Evolutionary conservation across 2,888 invertebrate genomes (phyloP).

Genomic region (Megastigmus dorsalis): DNA sequence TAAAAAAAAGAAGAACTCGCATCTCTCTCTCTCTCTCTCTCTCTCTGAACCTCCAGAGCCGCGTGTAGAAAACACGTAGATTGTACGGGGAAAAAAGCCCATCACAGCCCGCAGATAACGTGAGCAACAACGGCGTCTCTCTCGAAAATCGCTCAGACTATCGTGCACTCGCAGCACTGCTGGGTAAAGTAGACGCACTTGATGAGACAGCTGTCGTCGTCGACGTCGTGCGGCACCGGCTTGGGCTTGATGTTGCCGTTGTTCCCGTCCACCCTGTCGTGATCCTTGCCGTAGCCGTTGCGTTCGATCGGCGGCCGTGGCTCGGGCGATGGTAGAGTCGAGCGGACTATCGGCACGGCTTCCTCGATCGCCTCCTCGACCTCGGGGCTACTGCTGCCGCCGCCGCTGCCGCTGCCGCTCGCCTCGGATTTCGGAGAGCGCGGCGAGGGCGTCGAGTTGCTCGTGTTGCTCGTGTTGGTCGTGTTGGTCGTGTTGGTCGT

Average conservation of each 20-base stretch:
- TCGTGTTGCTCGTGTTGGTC: slow-evolving; percentile 50
- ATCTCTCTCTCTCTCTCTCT: too few species aligned
- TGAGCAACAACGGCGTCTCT: too few species aligned
- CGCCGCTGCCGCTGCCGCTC: slow-evolving; percentile 17
- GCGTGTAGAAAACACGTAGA: too few species aligned
- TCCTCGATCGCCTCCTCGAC: slow-evolving; percentile 64
- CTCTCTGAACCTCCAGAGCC: too few species aligned
- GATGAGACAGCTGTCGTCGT: slow-evolving; percentile 79
- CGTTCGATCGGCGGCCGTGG: slow-evolving; percentile 65
- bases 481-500: slow-evolving; percentile 49
- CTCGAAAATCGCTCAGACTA: too few species aligned
- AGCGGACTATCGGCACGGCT: slow-evolving; percentile 61
- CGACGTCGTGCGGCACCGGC: slow-evolving; percentile 69
- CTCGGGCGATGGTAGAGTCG: slow-evolving; percentile 64
- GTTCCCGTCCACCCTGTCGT: slow-evolving; percentile 44
- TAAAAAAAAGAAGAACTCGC: slow-evolving; percentile 7
- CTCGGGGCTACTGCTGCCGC: slow-evolving; percentile 38
- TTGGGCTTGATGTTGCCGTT: slow-evolving; percentile 37
- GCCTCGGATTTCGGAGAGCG: slow-evolving; percentile 19
- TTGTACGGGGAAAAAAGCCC: too few species aligned
- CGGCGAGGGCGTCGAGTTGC: slow-evolving; percentile 35
- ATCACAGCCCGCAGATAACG: too few species aligned
- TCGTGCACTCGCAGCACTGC: slow-evolving; percentile 80
- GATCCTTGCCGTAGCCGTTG: slow-evolving; percentile 65
- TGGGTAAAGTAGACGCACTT: slow-evolving; percentile 80